Conservation (phyloP, 2,888 invertebrate species). For the Heliconius charithonia region DNA sequence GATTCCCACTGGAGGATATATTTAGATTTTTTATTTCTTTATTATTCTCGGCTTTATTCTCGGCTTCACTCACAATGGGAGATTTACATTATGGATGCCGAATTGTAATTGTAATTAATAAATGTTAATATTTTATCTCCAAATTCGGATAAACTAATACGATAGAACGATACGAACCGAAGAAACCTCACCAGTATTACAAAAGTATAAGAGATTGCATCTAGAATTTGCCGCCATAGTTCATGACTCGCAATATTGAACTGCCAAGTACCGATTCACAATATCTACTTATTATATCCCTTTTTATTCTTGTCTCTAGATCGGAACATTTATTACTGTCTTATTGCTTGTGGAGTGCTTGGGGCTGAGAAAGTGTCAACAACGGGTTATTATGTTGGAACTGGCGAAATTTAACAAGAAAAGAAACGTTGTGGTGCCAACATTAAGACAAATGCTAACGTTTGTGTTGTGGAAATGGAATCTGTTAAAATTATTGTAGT, state of each 20-base stretch:
- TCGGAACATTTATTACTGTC: conserved; percentile 82
- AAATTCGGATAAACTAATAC: neutral
- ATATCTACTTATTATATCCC: conserved; percentile 78
- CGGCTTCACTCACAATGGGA: no score
- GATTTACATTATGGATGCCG: no score
- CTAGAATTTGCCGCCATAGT: conserved; percentile 53
- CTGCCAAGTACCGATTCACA: conserved; percentile 72
- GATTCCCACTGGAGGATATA: no score
- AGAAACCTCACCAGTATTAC: neutral
- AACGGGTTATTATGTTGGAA: conserved; percentile 81
- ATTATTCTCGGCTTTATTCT: no score
- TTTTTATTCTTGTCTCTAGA: conserved; percentile 77
- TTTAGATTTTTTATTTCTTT: no score
- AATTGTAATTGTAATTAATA: neutral
- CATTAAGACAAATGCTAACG: conserved; percentile 49
- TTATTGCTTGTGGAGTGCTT: conserved; percentile 80
- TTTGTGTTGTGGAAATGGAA: conserved; percentile 42
- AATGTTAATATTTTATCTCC: neutral
- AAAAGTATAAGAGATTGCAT: conserved; percentile 53
- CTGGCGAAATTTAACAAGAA: conserved; percentile 77
- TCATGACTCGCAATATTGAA: conserved; percentile 73
- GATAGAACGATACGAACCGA: neutral
- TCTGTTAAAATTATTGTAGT: conserved; percentile 10
- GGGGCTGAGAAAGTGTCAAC: conserved; percentile 75
- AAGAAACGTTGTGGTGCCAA: conserved; percentile 66